phyloP scores from a whole-genome alignment of 53 echinoderm and acorn worm genomes.

The Astropecten irregularis region DNA sequence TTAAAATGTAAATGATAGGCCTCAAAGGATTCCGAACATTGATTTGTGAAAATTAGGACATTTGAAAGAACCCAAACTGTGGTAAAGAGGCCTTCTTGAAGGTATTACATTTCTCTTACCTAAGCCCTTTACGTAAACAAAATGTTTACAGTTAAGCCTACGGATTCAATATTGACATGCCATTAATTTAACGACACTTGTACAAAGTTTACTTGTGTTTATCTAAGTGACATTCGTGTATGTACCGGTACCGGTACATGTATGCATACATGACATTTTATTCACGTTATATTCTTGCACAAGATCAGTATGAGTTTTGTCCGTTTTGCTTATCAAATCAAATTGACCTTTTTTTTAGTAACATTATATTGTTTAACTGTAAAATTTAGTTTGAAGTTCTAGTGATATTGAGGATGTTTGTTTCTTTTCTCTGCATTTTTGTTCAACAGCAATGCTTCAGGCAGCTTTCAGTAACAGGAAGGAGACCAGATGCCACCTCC shows the following conservation, averaged over 20 bases:
- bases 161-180: no score
- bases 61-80: background rate
- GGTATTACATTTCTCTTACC: background rate
- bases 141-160: no score
- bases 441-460: background rate
- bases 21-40: background rate
- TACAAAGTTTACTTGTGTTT: no score
- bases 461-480: background rate
- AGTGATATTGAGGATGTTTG: no score
- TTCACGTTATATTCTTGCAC: no score
- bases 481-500: background rate
- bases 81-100: background rate
- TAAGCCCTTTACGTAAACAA: background rate
- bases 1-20: background rate
- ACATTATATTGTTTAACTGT: background rate
- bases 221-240: no score
- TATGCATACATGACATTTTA: no score
- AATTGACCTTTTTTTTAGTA: background rate
- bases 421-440: no score
- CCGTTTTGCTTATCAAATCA: background rate
- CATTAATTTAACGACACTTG: no score
- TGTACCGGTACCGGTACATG: no score
- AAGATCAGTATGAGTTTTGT: no score
- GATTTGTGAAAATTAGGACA: background rate
- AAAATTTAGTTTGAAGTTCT: background rate